Percentiles rank a stretch among this genome's conserved stretches.
phyloP scores from a whole-genome alignment of 2,113 vertebrate species.

The Bos javanicus region DNA sequence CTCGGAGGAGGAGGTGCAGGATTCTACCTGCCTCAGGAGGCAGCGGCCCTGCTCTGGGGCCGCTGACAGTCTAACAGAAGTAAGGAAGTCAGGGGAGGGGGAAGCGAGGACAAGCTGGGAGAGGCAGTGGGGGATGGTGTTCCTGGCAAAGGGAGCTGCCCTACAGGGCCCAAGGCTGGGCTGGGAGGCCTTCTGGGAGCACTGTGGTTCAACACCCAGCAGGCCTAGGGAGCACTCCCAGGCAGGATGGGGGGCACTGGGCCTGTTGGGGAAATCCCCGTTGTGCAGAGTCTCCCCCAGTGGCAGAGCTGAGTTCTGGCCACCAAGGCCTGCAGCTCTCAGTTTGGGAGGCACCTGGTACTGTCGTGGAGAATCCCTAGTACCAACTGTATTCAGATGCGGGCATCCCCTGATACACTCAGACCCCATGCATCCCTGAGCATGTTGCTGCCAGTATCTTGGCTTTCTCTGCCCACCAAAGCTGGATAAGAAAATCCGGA shows the following conservation, averaged over 20 bases:
- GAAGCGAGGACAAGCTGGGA: not conserved
- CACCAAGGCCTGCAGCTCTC: not conserved
- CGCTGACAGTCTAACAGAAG: not conserved
- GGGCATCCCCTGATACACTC: not conserved
- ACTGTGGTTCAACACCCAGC: not conserved
- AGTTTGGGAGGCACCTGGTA: not conserved
- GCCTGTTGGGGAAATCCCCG: accelerated
- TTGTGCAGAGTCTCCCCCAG: not conserved
- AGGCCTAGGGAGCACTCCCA: not conserved
- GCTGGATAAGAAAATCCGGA: not conserved
- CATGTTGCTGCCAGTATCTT: not conserved
- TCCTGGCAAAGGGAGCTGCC: not conserved
- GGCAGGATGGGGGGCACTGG: not conserved
- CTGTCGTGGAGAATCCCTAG: not conserved
- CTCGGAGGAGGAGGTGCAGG: accelerated
- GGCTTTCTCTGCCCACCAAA: not conserved
- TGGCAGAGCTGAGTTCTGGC: not conserved
- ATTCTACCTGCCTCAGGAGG: accelerated
- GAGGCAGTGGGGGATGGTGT: accelerated
- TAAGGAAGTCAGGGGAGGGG: not conserved
- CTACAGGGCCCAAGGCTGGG: not conserved
- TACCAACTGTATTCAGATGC: not conserved
- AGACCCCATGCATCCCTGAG: not conserved
- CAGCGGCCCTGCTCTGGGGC: not conserved
- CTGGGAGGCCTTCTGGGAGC: not conserved